Percentiles rank a stretch among this genome's conserved stretches.
These are phyloP conservation scores for Scarus forsteni DNA, from an alignment of 2,797 vertebrate genomes.

Conservation along the genomic window DNA sequence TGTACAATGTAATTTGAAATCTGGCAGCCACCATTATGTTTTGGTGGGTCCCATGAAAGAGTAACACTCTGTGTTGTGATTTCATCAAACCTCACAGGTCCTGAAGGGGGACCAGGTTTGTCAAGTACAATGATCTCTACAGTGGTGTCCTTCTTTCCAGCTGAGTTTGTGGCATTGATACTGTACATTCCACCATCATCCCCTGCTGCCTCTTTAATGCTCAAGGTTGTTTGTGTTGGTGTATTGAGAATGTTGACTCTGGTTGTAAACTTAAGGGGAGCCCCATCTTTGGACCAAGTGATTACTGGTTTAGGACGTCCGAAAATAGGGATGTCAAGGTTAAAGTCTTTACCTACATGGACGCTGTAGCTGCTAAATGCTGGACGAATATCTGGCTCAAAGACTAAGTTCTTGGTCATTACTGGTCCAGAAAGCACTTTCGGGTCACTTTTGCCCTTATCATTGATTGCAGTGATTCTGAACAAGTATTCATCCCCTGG, in stretches of 20 bases:
- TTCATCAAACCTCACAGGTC: slow-evolving; percentile 96
- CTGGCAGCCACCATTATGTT: slow-evolving; percentile 93
- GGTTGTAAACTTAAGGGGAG: slow-evolving; percentile 93
- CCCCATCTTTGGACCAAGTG: slow-evolving; percentile 94
- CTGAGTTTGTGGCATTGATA: slow-evolving; percentile 90
- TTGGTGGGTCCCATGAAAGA: slow-evolving; percentile 94
- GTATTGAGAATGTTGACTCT: slow-evolving; percentile 91
- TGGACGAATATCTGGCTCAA: slow-evolving; percentile 95
- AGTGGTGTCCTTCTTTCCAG: slow-evolving; percentile 92
- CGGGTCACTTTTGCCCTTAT: slow-evolving; percentile 98
- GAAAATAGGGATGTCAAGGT: slow-evolving; percentile 92
- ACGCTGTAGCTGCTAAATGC: slow-evolving; percentile 94
- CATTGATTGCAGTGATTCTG: slow-evolving; percentile 95
- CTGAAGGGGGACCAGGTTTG: slow-evolving; percentile 95
- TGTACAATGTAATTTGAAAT: slow-evolving; percentile 98
- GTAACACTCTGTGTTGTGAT: slow-evolving; percentile 95
- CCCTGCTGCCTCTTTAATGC: slow-evolving; percentile 93
- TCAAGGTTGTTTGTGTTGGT: slow-evolving; percentile 86
- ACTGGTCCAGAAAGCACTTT: slow-evolving; percentile 94
- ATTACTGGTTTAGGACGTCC: slow-evolving; percentile 95
- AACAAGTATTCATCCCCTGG: slow-evolving; percentile 96
- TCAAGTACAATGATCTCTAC: slow-evolving; percentile 96
- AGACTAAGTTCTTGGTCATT: slow-evolving; percentile 95
- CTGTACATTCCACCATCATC: slow-evolving; percentile 95
- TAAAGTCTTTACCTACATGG: slow-evolving; percentile 93